These are phyloP conservation scores for Cariama cristata DNA, from an alignment of 2,113 vertebrate species.

Conservation along the genomic window DNA sequence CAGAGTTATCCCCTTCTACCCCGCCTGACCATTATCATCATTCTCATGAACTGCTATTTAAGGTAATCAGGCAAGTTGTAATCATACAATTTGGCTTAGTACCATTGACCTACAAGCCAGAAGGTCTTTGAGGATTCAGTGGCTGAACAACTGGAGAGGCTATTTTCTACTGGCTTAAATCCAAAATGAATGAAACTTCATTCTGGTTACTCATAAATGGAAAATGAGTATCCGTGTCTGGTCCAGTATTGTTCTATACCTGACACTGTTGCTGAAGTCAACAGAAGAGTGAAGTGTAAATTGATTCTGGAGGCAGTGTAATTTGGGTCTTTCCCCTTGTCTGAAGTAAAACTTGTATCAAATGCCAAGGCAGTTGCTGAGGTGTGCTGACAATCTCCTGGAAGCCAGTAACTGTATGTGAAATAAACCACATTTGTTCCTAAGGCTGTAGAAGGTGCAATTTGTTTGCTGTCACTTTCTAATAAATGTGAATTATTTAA, in stretches of 20 bases:
- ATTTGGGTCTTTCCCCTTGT: neutral
- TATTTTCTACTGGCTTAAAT: constrained; percentile 22
- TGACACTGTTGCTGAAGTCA: neutral
- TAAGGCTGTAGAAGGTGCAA: neutral
- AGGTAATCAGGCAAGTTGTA: neutral
- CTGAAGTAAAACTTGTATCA: neutral
- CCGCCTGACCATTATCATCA: too few relatives aligned
- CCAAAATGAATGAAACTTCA: constrained; percentile 4
- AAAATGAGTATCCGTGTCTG: neutral
- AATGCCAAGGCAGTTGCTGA: neutral
- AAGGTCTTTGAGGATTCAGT: neutral
- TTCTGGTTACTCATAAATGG: constrained; percentile 19
- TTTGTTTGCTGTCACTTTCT: neutral
- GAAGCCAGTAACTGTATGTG: neutral
- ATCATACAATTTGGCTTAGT: neutral
- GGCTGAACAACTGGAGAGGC: neutral
- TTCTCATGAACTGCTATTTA: constrained; percentile 25
- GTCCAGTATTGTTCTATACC: neutral
- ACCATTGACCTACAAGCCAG: neutral
- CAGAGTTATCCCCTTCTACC: neutral
- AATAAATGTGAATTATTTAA: neutral
- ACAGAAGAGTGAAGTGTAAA: neutral
- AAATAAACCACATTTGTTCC: neutral
- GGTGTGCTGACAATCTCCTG: neutral
- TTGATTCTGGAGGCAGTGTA: neutral